Evolutionary conservation across 2,888 invertebrate species (phyloP), one percentile per base, ranked within the genome.

Genomic region (Beris chalybata): DNA sequence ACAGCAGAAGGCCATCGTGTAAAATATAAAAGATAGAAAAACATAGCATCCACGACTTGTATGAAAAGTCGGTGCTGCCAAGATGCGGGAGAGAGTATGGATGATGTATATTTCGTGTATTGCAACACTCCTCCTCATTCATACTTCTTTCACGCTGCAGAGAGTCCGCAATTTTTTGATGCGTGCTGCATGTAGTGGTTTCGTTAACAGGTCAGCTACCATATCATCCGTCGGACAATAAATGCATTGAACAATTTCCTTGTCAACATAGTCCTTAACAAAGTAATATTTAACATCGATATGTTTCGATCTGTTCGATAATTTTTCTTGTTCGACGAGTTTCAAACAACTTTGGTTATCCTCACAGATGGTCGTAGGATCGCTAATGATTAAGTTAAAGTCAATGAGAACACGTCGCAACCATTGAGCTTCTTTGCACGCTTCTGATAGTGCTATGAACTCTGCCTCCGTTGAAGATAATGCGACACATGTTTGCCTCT

Each of bases 291-390:
- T 6, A 5, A 15, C 5, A 48, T 48, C 15, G 4, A 43, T 57
- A 47, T 48, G 69, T 66, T 74, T 75, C 43, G 72, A 70, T 12
- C 72, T 67, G 48, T 72, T 67, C 12, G 70, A 72, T 13, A 72
- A 70, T 53, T 68, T 70, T 29, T 72, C 65, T n/a, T 71, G 67
- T 6, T 65, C 30, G 4, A 71, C 67, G 9, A 73, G 13, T 30
- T 73, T 72, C 9, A 74, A 30, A 50, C 73, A 74, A 57, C 73
- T 73, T 67, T 74, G 71, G 64, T 75, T 74, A 43, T 74, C 72
- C 58, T 75, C 72, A 15, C 64, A 69, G 9, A 74, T 71, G 4
- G 30, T 68, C 6, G 55, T 69, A n/a, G 71, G 69, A 12, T 2
- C 9, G 1, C 57, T 30, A 5, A 55, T 31, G 43, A 29, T 45